Base-by-base conservation (phyloP, 1,140 invertebrate species). In the Copidosoma floridanum region DNA sequence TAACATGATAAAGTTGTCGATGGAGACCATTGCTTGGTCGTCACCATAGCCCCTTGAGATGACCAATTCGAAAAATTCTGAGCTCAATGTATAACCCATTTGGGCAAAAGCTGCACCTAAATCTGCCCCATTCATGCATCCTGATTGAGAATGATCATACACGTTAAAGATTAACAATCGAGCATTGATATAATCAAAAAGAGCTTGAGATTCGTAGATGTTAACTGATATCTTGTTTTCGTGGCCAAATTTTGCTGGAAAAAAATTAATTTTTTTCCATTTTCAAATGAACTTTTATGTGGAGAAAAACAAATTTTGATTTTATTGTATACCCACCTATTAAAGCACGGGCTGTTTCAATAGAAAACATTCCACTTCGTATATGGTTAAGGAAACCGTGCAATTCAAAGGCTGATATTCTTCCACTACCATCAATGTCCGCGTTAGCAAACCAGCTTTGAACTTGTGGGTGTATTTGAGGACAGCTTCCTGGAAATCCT, bases 161-260 rank as follows among this genome's bases (percentile, higher is more conserved):
- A 86, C 85, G 73, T 89, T 86, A 79, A 94, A 95, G 5, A 91
- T 88, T 14, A 81, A 79, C 14, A 92, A 79, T 93, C 93, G 95
- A 67, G 94, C 86, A 72, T 94, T 94, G 32, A 96, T 88, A 70
- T 95, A 97, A 50, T 87, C 89, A 78, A 90, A 97, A 7, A 97
- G 79, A 66, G 90, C 88, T 69, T 91, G 88, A 75, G 96, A 97
- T 79, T 95, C 92, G 67, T 85, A 82, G 0, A 94, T 55, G 75
- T 93, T 90, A 66, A 97, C 94, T n/a, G 88, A 88, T n/a, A 92
- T 93, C 63, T 83, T 88, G 65, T 87, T 85, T 71, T 94, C 89
- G 66, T 85, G 85, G 74, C 95, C 93, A 84, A 95, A 96, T 12
- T 8, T 32, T 32, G 29, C 29, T 16, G n/a, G n/a, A n/a, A n/a